phyloP scores from a whole-genome alignment of 2,113 vertebrate genomes.

The Dendropsophus ebraccatus region DNA sequence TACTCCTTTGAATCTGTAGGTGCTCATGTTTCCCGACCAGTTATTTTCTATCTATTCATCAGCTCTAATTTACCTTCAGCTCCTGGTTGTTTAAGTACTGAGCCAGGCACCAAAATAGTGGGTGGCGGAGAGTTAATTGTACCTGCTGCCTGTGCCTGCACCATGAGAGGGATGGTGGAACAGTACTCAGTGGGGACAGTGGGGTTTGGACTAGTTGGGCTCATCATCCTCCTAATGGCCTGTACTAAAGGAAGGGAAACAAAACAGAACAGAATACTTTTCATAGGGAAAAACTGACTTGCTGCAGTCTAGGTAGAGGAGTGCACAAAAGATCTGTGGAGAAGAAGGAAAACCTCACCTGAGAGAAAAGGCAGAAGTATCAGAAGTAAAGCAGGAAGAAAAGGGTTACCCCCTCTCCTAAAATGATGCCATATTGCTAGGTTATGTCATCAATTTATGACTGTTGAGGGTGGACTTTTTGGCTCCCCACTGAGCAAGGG shows the following conservation, averaged over 20 bases:
- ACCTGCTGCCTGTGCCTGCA: slow-evolving; percentile 73
- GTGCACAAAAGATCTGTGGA: slow-evolving; percentile 4
- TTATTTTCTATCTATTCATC: neutral
- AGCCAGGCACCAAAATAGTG: slow-evolving; percentile 80
- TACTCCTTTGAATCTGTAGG: neutral
- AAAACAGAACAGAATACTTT: slow-evolving; percentile 46
- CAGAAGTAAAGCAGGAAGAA: neutral
- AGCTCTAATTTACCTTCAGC: slow-evolving; percentile 77
- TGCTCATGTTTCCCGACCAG: neutral
- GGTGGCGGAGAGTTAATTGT: slow-evolving; percentile 80
- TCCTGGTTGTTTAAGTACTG: slow-evolving; percentile 86
- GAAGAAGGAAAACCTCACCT: neutral
- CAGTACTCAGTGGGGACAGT: slow-evolving; percentile 79
- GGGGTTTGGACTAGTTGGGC: slow-evolving; percentile 83
- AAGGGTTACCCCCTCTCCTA: too few species aligned
- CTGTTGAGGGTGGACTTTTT: too few species aligned
- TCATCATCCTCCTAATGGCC: slow-evolving; percentile 96
- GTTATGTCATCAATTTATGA: too few species aligned
- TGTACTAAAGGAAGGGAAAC: slow-evolving; percentile 77
- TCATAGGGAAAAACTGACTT: neutral
- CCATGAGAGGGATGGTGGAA: slow-evolving; percentile 75
- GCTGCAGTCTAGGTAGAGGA: neutral
- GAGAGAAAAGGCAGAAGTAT: neutral
- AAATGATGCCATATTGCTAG: too few species aligned
- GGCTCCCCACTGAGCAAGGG: too few species aligned